phyloP scores from a whole-genome alignment of 2,888 invertebrate genomes.

The Allacma fusca region DNA sequence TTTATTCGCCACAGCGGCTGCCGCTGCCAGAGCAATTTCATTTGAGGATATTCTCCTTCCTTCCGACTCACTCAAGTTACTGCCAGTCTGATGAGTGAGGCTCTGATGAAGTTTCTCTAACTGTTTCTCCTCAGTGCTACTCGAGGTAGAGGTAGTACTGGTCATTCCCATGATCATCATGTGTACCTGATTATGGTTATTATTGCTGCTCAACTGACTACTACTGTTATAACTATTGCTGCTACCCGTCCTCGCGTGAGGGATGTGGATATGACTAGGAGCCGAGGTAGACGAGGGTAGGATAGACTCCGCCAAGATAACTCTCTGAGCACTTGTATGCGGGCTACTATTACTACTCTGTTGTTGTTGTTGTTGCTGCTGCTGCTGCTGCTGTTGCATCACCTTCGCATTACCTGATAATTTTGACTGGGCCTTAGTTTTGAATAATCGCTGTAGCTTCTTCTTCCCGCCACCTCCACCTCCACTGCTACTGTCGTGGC shows the following conservation, averaged over 20 bases:
- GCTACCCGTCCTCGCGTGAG: conserved; percentile 14
- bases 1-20: conserved; percentile 30
- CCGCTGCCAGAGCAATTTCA: conserved; percentile 20
- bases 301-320: conserved; percentile 30
- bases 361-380: no score
- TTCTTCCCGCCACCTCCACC: conserved; percentile 40
- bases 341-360: neutral
- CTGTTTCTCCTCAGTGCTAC: neutral
- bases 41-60: conserved; percentile 27
- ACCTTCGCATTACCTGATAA: conserved; percentile 63
- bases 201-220: conserved; percentile 27
- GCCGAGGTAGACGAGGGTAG: neutral
- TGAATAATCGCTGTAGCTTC: conserved; percentile 70
- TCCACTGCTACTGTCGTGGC: conserved; percentile 21
- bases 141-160: neutral
- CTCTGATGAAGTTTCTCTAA: conserved; percentile 6
- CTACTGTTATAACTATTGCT: conserved; percentile 35
- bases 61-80: conserved; percentile 24
- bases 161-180: conserved; percentile 33
- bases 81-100: neutral
- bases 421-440: conserved; percentile 77
- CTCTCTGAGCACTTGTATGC: conserved; percentile 36
- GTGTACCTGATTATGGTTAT: neutral
- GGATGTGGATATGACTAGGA: conserved; percentile 29
- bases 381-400: conserved; percentile 33